Base-by-base conservation (phyloP, 2,113 vertebrate genomes). In the Phalacrocorax carbo region DNA sequence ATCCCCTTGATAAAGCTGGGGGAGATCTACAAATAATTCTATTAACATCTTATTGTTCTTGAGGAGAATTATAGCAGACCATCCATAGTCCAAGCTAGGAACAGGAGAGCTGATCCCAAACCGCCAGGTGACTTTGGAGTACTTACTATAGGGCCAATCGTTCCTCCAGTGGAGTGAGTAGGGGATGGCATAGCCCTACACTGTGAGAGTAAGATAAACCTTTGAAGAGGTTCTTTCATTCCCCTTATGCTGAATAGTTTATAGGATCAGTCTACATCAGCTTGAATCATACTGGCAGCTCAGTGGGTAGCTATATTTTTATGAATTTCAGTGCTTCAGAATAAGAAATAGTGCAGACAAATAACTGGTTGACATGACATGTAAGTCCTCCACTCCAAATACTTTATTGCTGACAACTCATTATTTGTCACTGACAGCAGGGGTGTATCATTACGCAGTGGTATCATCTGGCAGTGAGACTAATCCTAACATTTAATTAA, bases 131-230 rank as follows among this genome's bases (percentile, higher is more conserved):
- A 44, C n/a, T 60, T 88, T 49, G 20, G 13, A 83, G 17, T 21
- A 15, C 4, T 62, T 36, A 7, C 13, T 0, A 0, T 20, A 34
- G 27, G 7, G 15, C 22, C 7, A 70, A 20, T 36, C 55, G 7
- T 46, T 46, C 20, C 32, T 69, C 30, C 54, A 83, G 11, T 3
- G 4, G 30, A 64, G 13, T 22, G 23, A 71, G 25, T 18, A 40
- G 17, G 11, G 11, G 3, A 32, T 75, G 10, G 8, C 13, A 29
- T 18, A 86, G 7, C 5, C 29, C 27, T 48, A 40, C 9, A 34
- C 13, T 76, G 6, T 27, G 29, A 65, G 6, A 82, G 7, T 8
- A 70, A 66, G 49, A 70, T 26, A 68, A 86, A 48, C 3, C 22
- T 12, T 76, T 44, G 30, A 61, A 86, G 30, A 87, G 46, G 73